phyloP scores from a whole-genome alignment of 2,888 invertebrate genomes.

The Mimumesa dahlbomi region DNA sequence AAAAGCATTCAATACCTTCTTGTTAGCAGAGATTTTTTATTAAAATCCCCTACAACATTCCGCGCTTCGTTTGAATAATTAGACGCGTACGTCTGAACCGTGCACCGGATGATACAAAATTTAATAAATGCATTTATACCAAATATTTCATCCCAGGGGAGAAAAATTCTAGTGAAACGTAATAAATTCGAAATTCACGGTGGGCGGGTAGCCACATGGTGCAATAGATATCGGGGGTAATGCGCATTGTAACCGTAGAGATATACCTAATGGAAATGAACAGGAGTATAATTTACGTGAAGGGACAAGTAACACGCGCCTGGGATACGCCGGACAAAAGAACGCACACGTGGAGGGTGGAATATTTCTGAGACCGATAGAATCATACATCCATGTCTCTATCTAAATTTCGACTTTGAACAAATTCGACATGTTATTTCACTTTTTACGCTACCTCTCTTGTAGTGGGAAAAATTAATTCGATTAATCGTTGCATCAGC shows the following conservation, averaged over 20 bases:
- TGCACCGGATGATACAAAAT: too few species aligned
- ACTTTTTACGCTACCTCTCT: too few species aligned
- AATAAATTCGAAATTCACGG: slow-evolving; percentile 18
- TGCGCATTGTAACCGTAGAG: not conserved
- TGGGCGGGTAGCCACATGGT: slow-evolving; percentile 36
- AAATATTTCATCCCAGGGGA: not conserved
- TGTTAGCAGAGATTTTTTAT: too few species aligned
- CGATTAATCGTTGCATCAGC: too few species aligned
- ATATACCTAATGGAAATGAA: slow-evolving; percentile 13
- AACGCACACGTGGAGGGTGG: slow-evolving; percentile 7
- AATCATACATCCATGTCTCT: slow-evolving; percentile 16
- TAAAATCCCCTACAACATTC: not conserved
- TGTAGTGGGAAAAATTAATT: too few species aligned
- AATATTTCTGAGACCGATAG: slow-evolving; percentile 17
- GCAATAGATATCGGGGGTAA: slow-evolving; percentile 1
- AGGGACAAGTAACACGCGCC: slow-evolving; percentile 50
- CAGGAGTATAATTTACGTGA: slow-evolving; percentile 23
- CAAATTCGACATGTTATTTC: too few species aligned
- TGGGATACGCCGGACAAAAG: slow-evolving; percentile 42
- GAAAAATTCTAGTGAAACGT: not conserved
- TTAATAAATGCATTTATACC: not conserved
- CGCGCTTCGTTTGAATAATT: not conserved
- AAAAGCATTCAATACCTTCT: too few species aligned
- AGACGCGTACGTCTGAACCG: too few species aligned
- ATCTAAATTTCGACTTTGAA: slow-evolving; percentile 1